phyloP scores from a whole-genome alignment of 2,113 vertebrate species.

The Pelodiscus sinensis region DNA sequence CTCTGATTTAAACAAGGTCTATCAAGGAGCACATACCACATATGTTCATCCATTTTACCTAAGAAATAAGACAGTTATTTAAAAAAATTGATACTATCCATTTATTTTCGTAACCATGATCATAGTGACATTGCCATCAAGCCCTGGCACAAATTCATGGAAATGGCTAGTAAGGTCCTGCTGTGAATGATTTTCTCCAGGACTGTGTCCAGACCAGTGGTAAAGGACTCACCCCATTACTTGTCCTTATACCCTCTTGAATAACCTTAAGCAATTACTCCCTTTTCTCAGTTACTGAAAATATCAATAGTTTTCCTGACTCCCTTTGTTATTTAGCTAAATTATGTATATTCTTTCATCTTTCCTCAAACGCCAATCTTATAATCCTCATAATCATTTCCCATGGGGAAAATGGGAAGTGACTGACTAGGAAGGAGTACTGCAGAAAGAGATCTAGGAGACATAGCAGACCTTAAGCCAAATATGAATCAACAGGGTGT shows the following conservation, averaged over 20 bases:
- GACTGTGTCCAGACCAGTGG: not conserved
- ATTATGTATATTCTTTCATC: not conserved
- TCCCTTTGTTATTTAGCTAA: not conserved
- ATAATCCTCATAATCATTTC: not conserved
- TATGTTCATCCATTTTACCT: not conserved
- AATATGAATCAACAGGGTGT: no score
- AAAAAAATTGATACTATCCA: not conserved
- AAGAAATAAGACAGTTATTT: not conserved
- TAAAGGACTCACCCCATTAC: not conserved
- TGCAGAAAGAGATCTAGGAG: no score
- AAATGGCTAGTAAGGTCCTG: not conserved
- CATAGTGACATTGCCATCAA: not conserved
- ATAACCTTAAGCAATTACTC: not conserved
- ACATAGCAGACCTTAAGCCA: no score
- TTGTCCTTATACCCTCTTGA: not conserved
- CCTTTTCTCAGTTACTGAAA: not conserved
- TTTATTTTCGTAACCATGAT: not conserved
- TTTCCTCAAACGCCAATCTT: not conserved
- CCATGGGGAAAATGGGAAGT: no score
- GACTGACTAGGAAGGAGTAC: no score
- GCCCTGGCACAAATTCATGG: not conserved
- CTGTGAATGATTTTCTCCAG: not conserved
- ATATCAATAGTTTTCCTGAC: not conserved
- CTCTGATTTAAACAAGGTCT: not conserved
- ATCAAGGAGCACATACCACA: not conserved